Percentiles rank a stretch among this genome's conserved stretches.
These are phyloP conservation scores for Halichondria panicea DNA, from an alignment of 37 sponge, comb jelly and placozoan genomes.

Conservation along the genomic window DNA sequence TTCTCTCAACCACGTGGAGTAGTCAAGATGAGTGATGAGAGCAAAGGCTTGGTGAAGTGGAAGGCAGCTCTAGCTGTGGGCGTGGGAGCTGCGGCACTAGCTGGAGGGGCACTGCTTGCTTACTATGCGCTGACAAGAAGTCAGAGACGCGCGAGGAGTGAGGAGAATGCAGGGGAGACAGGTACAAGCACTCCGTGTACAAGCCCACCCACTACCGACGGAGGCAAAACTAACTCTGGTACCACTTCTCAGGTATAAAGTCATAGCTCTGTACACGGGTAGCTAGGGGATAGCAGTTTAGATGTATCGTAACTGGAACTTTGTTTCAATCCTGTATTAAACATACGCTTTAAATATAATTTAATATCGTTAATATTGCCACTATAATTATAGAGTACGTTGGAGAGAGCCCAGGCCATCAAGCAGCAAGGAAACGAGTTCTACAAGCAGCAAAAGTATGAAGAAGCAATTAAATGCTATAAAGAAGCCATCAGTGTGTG, in stretches of 20 bases:
- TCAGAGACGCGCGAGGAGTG: background rate
- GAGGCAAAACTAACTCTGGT: too few relatives aligned
- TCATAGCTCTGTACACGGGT: too few relatives aligned
- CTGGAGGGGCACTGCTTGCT: constrained; percentile 5
- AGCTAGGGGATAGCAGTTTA: too few relatives aligned
- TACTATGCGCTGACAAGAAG: background rate
- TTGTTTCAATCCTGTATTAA: too few relatives aligned
- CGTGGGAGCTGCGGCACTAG: constrained; percentile 4
- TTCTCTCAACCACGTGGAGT: too few relatives aligned
- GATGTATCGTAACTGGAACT: too few relatives aligned
- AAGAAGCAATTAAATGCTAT: constrained; percentile 65
- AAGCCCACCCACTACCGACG: too few relatives aligned
- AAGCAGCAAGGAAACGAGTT: constrained; percentile 62
- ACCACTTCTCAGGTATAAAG: too few relatives aligned
- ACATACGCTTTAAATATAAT: background rate
- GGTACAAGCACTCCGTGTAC: too few relatives aligned
- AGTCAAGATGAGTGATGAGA: constrained; percentile 28
- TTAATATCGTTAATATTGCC: background rate
- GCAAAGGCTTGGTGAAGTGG: constrained; percentile 28
- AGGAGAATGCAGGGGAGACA: background rate
- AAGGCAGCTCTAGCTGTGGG: constrained; percentile 28
- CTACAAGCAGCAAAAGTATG: constrained; percentile 53
- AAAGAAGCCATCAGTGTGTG: constrained; percentile 65
- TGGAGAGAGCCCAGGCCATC: constrained; percentile 44
- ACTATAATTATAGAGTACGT: background rate